Evolutionary conservation across 2,797 vertebrate species (phyloP).

Genomic region (Rhinogobio ventralis): DNA sequence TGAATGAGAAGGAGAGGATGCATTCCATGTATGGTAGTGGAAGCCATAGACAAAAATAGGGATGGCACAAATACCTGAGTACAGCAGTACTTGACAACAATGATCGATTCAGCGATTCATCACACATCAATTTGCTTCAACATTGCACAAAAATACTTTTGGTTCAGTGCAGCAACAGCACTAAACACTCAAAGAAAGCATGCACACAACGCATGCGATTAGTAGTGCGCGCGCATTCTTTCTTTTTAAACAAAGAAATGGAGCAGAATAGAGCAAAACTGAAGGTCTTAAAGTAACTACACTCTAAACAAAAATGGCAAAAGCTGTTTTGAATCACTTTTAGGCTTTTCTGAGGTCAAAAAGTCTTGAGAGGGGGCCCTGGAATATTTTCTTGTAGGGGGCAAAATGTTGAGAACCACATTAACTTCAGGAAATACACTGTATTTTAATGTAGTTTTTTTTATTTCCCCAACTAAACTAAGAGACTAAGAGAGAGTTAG

Average conservation of each 20-base stretch:
- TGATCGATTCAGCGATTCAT: background rate
- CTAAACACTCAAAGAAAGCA: background rate
- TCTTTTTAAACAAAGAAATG: background rate
- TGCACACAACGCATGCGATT: background rate
- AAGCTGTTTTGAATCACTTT: too few species aligned
- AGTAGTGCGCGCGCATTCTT: background rate
- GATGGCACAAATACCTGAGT: background rate
- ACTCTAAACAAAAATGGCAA: too few species aligned
- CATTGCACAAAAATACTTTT: background rate
- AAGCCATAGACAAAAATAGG: background rate
- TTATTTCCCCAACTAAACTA: too few species aligned
- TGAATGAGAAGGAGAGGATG: constrained; percentile 46
- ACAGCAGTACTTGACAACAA: background rate
- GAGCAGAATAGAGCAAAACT: background rate
- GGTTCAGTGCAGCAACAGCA: background rate
- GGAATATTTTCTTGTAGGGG: too few species aligned
- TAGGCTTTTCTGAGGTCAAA: too few species aligned
- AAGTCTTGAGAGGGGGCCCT: too few species aligned
- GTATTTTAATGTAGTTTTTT: too few species aligned
- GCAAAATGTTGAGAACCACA: too few species aligned
- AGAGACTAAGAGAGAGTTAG: too few species aligned
- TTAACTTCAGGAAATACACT: too few species aligned
- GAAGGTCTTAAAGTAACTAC: background rate
- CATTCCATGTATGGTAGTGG: background rate
- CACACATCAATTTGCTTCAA: background rate